phyloP scores from a whole-genome alignment of 1,140 invertebrate species.

The Bilobella aurantiaca region DNA sequence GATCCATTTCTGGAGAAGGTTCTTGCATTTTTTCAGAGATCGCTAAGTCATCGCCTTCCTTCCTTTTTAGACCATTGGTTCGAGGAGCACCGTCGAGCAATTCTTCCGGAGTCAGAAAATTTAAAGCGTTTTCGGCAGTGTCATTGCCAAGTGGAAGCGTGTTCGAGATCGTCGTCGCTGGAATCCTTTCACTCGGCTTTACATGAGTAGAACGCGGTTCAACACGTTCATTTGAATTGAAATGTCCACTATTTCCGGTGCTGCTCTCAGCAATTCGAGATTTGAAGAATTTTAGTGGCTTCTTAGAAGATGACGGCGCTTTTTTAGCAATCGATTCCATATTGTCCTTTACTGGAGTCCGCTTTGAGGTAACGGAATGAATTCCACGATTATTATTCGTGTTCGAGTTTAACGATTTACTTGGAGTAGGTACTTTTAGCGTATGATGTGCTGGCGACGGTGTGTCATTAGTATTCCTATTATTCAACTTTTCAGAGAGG shows the following conservation, averaged over 20 bases:
- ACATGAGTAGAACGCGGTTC: not conserved
- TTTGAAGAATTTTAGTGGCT: constrained; percentile 33
- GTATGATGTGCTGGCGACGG: not conserved
- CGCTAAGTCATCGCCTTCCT: not conserved
- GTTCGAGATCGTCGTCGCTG: too few species aligned
- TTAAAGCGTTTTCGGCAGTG: not conserved
- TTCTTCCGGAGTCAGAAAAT: not conserved
- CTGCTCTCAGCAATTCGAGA: constrained; percentile 15
- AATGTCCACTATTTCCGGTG: not conserved
- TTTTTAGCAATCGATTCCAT: not conserved
- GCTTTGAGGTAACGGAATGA: constrained; percentile 9
- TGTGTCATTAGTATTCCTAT: not conserved
- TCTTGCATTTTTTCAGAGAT: not conserved
- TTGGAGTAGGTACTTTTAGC: not conserved
- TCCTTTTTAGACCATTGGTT: too few species aligned
- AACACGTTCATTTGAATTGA: not conserved
- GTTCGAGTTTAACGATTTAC: not conserved
- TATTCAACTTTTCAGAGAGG: too few species aligned
- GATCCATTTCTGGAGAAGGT: not conserved
- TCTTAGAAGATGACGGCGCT: constrained; percentile 17
- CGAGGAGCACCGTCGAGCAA: not conserved
- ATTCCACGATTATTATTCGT: not conserved
- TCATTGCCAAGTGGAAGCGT: too few species aligned
- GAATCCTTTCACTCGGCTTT: too few species aligned
- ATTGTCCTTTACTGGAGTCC: not conserved